These are phyloP conservation scores for Cinclus cinclus DNA, from an alignment of 2,113 vertebrate species.

Conservation along the genomic window DNA sequence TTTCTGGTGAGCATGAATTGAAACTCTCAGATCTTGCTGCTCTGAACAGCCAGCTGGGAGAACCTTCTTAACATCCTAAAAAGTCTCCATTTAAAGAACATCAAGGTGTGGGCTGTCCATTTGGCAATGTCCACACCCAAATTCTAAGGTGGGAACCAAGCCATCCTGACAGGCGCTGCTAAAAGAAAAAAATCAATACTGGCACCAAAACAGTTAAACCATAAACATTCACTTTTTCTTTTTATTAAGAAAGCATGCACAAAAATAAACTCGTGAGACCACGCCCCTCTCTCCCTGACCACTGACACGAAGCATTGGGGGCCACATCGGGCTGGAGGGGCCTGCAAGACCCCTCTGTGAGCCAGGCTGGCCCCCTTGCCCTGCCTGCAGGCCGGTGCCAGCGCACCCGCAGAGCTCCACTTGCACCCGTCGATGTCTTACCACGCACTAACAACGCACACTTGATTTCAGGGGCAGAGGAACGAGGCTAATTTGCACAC, in stretches of 20 bases:
- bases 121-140: background rate
- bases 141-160: background rate
- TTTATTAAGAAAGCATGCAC: slow-evolving; percentile 88
- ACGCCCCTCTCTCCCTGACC: slow-evolving; percentile 61
- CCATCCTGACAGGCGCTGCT: background rate
- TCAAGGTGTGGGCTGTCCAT: background rate
- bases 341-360: background rate
- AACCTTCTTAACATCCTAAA: background rate
- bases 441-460: background rate
- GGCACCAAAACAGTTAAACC: slow-evolving; percentile 61
- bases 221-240: slow-evolving; percentile 74
- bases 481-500: slow-evolving; percentile 64
- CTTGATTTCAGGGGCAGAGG: slow-evolving; percentile 34
- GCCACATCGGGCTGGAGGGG: background rate
- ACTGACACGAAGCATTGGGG: slow-evolving; percentile 47
- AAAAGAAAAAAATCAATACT: slow-evolving; percentile 33
- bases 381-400: background rate
- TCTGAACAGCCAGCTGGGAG: background rate
- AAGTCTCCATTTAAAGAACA: background rate
- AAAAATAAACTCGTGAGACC: slow-evolving; percentile 79
- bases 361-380: background rate
- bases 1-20: rapidly evolving
- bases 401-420: background rate
- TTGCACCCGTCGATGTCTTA: background rate
- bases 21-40: background rate